Evolutionary conservation across 1,140 invertebrate species (phyloP), one percentile per base, ranked within the genome.

Genomic region (Dendrolimus punctatus): DNA sequence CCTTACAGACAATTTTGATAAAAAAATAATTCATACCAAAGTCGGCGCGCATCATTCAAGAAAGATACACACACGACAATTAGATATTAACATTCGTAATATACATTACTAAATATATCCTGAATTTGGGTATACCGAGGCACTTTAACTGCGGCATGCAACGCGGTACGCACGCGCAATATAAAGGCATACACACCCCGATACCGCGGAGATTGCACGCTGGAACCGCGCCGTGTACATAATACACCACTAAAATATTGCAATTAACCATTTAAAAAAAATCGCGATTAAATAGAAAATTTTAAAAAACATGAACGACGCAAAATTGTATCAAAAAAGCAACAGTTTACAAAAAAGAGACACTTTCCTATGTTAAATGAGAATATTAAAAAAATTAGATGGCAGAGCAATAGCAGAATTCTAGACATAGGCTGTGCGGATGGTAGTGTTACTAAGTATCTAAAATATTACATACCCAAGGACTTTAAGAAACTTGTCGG

Each of bases 361-460:
- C 69, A 91, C 93, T 1, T 68, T 87, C 2, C 88, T 91, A 39
- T 89, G 93, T 2, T 95, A 23, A 87, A 92, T 39, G 91, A 93
- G 67, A 94, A 91, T 68, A 76, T 87, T 3, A 78, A 79, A 4
- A 82, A 87, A 43, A 87, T 93, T 8, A 79, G 88, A 58, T 93
- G 92, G 91, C 85, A 86, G 47, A 65, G 85, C 38, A 87, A 87
- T 3, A 78, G 80, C 39, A 87, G 85, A 44, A 79, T 94, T 2
- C 80, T 96, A 53, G 95, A 96, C 66, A 89, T 96, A 8, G 95
- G 95, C 1, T 95, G 93, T 50, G 95, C 94, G 0, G 92, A 93
- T 9, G 95, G 94, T 0, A 88, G 91, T 61, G 91, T 95, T 5
- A 93, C 93, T 8, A 88, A 91, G 36, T 75, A 95, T n/a, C 78